Percentiles rank a stretch among this genome's conserved stretches.
These are phyloP conservation scores for Odocoileus virginianus DNA, from an alignment of 2,113 vertebrate species.

Conservation along the genomic window DNA sequence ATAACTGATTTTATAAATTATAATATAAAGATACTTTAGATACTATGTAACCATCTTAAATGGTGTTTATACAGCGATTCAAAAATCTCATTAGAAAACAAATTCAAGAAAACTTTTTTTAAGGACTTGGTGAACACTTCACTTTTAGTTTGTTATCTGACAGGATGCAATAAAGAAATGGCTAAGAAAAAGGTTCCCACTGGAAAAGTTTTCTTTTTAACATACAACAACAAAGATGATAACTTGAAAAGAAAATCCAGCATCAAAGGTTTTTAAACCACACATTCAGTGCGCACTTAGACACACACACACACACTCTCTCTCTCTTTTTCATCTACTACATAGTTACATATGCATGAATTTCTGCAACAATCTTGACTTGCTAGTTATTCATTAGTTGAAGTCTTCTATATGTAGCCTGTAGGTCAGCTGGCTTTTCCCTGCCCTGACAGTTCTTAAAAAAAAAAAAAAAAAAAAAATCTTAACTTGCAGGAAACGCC, in stretches of 20 bases:
- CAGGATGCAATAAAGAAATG: not conserved
- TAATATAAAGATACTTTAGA: not conserved
- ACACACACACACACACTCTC: not conserved
- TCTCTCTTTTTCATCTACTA: not conserved
- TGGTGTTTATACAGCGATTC: not conserved
- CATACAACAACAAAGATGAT: not conserved
- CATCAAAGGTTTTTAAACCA: not conserved
- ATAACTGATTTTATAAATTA: not conserved
- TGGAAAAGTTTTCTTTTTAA: not conserved
- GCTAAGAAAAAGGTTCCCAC: not conserved
- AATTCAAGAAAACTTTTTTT: not conserved
- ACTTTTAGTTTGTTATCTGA: not conserved
- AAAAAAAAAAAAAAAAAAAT: not conserved
- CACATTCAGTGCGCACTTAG: rapidly evolving
- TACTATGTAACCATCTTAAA: not conserved
- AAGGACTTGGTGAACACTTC: not conserved
- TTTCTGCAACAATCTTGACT: not conserved
- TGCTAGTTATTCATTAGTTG: not conserved
- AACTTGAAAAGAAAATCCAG: not conserved
- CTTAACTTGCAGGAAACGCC: not conserved
- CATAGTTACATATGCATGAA: not conserved
- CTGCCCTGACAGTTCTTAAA: not conserved
- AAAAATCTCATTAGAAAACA: not conserved
- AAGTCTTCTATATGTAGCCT: not conserved
- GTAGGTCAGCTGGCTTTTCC: not conserved